Percentiles rank a stretch among this genome's conserved stretches.
Conservation (phyloP, 2,797 vertebrate genomes). For the Percopsis omiscomaycus region DNA sequence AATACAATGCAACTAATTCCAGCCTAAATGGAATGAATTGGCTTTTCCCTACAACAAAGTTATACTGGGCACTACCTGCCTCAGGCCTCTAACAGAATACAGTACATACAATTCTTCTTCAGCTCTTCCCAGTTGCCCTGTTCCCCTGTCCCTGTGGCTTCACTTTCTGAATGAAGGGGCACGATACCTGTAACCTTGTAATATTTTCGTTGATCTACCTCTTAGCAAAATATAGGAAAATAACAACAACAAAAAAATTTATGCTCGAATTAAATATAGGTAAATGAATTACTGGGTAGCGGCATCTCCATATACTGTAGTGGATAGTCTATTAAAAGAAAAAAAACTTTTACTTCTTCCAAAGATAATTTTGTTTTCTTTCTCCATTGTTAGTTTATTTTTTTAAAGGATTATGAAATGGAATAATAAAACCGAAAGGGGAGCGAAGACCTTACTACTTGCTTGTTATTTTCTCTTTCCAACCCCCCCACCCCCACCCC, state of each 20-base stretch:
- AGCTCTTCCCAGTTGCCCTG: slow-evolving; percentile 39
- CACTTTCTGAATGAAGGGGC: slow-evolving; percentile 62
- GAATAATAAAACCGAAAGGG: slow-evolving; percentile 58
- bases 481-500: no score
- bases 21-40: neutral
- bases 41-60: no score
- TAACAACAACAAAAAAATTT: slow-evolving; percentile 62
- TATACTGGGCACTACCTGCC: neutral
- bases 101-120: slow-evolving; percentile 30
- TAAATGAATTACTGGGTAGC: slow-evolving; percentile 85
- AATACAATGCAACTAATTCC: neutral
- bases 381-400: slow-evolving; percentile 66
- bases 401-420: slow-evolving; percentile 65
- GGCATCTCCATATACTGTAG: slow-evolving; percentile 89
- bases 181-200: slow-evolving; percentile 76
- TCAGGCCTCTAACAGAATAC: slow-evolving; percentile 4
- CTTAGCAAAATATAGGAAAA: slow-evolving; percentile 83
- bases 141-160: slow-evolving; percentile 44
- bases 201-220: slow-evolving; percentile 95
- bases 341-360: slow-evolving; percentile 75
- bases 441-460: slow-evolving; percentile 45
- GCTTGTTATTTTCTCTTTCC: slow-evolving; percentile 38
- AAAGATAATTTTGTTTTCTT: slow-evolving; percentile 79
- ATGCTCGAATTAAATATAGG: slow-evolving; percentile 70
- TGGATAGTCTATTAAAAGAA: slow-evolving; percentile 79